Evolutionary conservation across 2,113 vertebrate genomes (phyloP).

Genomic region (Pseudonaja textilis): DNA sequence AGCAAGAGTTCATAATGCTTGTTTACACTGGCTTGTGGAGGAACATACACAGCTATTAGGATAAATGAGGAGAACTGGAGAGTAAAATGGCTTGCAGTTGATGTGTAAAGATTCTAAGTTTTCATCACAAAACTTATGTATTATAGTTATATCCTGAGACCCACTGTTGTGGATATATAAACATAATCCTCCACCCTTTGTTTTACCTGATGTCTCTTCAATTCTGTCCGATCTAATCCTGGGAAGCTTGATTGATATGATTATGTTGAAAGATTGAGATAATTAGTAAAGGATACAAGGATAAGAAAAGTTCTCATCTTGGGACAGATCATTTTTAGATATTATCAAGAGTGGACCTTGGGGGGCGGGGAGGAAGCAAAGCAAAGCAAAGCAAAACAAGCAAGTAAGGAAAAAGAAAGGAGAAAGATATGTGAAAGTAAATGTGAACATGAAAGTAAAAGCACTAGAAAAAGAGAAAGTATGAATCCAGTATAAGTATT

Average conservation of each 20-base stretch:
- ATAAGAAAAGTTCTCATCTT: not conserved
- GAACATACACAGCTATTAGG: too few relatives aligned
- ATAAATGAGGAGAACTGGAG: too few relatives aligned
- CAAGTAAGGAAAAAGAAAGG: not conserved
- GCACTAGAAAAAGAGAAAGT: not conserved
- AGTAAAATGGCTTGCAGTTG: too few relatives aligned
- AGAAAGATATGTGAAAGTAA: not conserved
- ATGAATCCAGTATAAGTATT: not conserved
- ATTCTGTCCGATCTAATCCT: too few relatives aligned
- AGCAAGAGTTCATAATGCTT: too few relatives aligned
- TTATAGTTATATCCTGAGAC: too few relatives aligned
- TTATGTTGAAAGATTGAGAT: not conserved
- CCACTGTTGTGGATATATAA: too few relatives aligned
- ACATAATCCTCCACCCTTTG: too few relatives aligned
- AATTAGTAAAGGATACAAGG: not conserved
- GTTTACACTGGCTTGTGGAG: too few relatives aligned
- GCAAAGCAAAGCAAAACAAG: not conserved
- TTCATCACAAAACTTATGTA: too few relatives aligned
- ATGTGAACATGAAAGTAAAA: not conserved
- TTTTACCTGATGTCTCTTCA: too few relatives aligned
- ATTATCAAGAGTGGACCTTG: not conserved
- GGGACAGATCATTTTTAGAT: not conserved
- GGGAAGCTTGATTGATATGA: not conserved
- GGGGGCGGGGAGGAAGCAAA: not conserved
- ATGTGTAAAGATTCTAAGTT: too few relatives aligned